Percentiles rank a stretch among this genome's conserved stretches.
Evolutionary conservation across 2,113 vertebrate genomes (phyloP).

Genomic region (Aegotheles bennettii): DNA sequence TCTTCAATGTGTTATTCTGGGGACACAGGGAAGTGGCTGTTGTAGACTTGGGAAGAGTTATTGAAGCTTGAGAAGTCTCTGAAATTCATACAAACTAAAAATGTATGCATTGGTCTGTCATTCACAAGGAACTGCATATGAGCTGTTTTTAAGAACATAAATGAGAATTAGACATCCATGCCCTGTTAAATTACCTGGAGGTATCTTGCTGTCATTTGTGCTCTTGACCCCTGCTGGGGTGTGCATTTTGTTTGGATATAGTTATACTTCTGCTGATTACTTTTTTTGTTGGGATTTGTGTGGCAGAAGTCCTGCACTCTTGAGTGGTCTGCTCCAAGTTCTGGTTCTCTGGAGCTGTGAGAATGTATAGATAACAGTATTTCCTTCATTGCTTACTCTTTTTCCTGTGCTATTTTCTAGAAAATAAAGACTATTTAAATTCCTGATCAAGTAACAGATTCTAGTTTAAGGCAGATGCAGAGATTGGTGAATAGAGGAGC

Average conservation of each 20-base stretch:
- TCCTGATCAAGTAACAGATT: not conserved
- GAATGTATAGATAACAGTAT: not conserved
- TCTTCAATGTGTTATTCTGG: not conserved
- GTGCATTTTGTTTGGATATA: rapidly evolving
- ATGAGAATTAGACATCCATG: not conserved
- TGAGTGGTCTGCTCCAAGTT: not conserved
- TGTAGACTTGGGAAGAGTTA: not conserved
- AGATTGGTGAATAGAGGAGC: not conserved
- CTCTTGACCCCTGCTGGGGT: not conserved
- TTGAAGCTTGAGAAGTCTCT: not conserved
- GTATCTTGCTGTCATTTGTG: not conserved
- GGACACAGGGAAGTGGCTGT: not conserved
- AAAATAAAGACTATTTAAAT: not conserved
- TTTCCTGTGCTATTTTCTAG: not conserved
- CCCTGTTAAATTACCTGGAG: not conserved
- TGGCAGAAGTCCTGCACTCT: not conserved
- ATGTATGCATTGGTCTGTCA: not conserved
- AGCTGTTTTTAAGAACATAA: not conserved
- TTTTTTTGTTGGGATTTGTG: not conserved
- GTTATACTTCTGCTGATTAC: not conserved
- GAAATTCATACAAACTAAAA: not conserved
- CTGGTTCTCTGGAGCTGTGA: not conserved
- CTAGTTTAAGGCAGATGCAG: not conserved
- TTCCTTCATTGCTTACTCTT: not conserved
- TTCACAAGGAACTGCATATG: not conserved